Percentiles rank a stretch among this genome's conserved stretches.
These are phyloP conservation scores for Ifrita kowaldi DNA, from an alignment of 2,113 vertebrate species.

Conservation along the genomic window DNA sequence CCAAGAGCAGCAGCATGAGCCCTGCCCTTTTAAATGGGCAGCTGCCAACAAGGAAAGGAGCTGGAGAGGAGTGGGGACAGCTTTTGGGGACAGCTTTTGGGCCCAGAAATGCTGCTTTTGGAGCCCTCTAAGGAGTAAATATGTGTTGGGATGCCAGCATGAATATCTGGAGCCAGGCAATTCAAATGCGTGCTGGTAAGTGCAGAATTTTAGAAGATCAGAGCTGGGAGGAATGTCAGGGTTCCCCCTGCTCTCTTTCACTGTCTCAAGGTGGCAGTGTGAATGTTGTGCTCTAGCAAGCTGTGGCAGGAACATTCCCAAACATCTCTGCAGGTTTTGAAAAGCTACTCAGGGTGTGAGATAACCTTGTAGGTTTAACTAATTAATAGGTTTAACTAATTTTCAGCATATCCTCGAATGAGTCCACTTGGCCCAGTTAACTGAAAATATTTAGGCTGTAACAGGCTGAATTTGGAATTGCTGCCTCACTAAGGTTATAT, in stretches of 20 bases:
- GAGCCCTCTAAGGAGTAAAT: not conserved
- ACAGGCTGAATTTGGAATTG: not conserved
- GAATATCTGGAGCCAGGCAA: not conserved
- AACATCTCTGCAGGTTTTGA: not conserved
- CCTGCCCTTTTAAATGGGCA: not conserved
- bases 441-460: not conserved
- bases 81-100: not conserved
- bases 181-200: not conserved
- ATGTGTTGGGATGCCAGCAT: not conserved
- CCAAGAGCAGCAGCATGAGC: not conserved
- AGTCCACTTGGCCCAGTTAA: not conserved
- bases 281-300: not conserved
- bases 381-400: not conserved
- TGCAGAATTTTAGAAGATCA: not conserved
- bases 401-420: not conserved
- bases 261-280: not conserved
- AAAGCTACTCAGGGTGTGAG: not conserved
- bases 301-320: not conserved
- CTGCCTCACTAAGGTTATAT: not conserved
- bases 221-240: not conserved
- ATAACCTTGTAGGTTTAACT: not conserved
- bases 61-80: not conserved
- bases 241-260: not conserved
- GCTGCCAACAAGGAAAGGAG: not conserved
- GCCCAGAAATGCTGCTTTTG: not conserved